phyloP scores from a whole-genome alignment of 2,888 invertebrate species.

The Ormyrus pomaceus region DNA sequence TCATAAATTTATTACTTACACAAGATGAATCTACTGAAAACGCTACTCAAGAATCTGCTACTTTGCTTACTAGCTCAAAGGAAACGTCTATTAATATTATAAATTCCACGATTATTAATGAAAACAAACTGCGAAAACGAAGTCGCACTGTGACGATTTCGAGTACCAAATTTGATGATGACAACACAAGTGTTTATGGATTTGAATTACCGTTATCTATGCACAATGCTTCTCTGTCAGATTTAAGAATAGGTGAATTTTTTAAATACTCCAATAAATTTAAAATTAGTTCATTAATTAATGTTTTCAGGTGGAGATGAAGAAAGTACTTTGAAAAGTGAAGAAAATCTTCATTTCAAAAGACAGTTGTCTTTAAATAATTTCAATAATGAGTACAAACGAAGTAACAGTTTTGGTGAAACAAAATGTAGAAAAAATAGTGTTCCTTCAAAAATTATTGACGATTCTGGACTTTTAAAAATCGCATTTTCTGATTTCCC shows the following conservation, averaged over 20 bases:
- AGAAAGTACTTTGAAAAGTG: neutral
- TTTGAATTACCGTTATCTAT: conserved; percentile 72
- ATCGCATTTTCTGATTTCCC: neutral
- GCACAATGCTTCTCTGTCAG: conserved; percentile 27
- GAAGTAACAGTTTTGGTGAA: conserved; percentile 23
- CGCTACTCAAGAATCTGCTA: neutral
- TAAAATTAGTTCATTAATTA: neutral
- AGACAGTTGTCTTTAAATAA: neutral
- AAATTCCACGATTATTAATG: neutral
- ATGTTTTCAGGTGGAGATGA: neutral
- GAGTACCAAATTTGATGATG: conserved; percentile 71
- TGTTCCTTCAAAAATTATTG: neutral
- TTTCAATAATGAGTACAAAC: neutral
- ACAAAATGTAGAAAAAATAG: conserved; percentile 8
- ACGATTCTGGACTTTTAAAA: neutral
- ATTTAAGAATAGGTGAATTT: conserved; percentile 22
- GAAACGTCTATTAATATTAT: conserved; percentile 50
- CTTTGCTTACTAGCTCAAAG: conserved; percentile 7
- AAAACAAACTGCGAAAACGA: neutral
- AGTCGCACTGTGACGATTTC: conserved; percentile 60
- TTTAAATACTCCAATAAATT: too few relatives aligned
- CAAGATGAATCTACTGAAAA: neutral
- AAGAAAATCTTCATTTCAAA: neutral
- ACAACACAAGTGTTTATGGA: conserved; percentile 74
- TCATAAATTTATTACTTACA: too few relatives aligned